Percentiles rank a stretch among this genome's conserved stretches.
Evolutionary conservation across 2,797 vertebrate genomes (phyloP).

Genomic region (Phoebastria nigripes): DNA sequence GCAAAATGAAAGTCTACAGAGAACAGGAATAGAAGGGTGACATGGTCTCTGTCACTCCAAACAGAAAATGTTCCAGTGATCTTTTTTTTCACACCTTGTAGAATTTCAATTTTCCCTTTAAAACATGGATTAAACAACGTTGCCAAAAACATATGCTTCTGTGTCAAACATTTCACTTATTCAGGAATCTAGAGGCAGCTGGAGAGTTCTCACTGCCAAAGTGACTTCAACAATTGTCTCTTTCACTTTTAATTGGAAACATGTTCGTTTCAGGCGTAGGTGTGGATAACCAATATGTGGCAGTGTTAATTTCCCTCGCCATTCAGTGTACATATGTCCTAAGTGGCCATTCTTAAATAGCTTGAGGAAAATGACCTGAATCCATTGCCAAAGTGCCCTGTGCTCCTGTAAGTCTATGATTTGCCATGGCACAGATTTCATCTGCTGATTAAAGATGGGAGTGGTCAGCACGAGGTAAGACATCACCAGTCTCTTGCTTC

Average conservation of each 20-base stretch:
- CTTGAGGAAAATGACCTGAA: neutral
- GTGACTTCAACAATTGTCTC: slow-evolving; percentile 59
- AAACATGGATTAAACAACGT: slow-evolving; percentile 73
- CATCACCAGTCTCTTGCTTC: neutral
- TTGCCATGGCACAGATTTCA: slow-evolving; percentile 10
- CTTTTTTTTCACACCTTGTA: slow-evolving; percentile 69
- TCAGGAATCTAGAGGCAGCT: slow-evolving; percentile 70
- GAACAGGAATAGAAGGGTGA: slow-evolving; percentile 49
- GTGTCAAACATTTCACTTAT: slow-evolving; percentile 77
- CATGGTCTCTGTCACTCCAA: slow-evolving; percentile 57
- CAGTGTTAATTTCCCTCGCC: neutral
- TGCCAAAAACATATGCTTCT: slow-evolving; percentile 76
- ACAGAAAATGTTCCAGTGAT: slow-evolving; percentile 58
- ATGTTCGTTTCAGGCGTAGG: slow-evolving; percentile 36
- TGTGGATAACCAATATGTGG: slow-evolving; percentile 18
- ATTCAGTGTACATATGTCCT: neutral
- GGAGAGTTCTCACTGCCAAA: slow-evolving; percentile 56
- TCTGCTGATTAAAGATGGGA: neutral
- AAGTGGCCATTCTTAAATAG: neutral
- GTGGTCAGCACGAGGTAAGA: neutral
- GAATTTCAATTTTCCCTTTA: slow-evolving; percentile 74
- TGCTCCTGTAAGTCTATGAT: neutral
- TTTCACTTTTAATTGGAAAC: slow-evolving; percentile 63
- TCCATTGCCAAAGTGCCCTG: neutral
- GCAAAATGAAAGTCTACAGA: slow-evolving; percentile 61